Conservation (phyloP, 1,140 invertebrate species). For the Solenopsis invicta region DNA sequence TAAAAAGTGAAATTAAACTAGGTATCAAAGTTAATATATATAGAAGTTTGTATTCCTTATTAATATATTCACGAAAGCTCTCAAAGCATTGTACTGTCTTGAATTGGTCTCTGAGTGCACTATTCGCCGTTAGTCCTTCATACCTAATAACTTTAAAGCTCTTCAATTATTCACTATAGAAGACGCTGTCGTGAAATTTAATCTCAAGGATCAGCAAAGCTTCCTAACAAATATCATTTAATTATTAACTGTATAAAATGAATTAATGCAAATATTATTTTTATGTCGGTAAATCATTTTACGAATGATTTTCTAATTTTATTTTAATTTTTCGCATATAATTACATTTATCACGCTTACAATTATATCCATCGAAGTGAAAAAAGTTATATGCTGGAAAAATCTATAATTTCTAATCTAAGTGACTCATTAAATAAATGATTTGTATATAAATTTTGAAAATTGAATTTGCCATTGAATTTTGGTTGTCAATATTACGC, state of each 20-base stretch:
- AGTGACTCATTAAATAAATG: neutral
- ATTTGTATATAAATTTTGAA: neutral
- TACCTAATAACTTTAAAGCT: slow-evolving; percentile 42
- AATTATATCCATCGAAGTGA: neutral
- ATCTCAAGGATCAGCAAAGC: slow-evolving; percentile 13
- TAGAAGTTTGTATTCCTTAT: slow-evolving; percentile 27
- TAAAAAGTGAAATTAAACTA: neutral
- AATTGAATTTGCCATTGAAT: neutral
- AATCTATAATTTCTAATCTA: neutral
- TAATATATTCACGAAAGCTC: slow-evolving; percentile 19
- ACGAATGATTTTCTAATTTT: neutral
- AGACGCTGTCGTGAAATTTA: neutral
- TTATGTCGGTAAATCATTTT: neutral
- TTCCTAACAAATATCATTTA: slow-evolving; percentile 10
- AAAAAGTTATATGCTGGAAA: neutral
- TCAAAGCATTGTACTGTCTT: slow-evolving; percentile 5
- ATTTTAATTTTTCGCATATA: neutral
- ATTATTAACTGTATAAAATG: neutral
- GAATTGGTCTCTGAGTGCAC: neutral
- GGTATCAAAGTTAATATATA: neutral
- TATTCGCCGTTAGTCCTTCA: slow-evolving; percentile 11
- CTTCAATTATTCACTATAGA: slow-evolving; percentile 15
- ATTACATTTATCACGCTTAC: neutral
- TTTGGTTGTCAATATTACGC: neutral
- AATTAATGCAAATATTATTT: neutral